Conservation (phyloP, 2,113 vertebrate species). For the Xiphias gladius region DNA sequence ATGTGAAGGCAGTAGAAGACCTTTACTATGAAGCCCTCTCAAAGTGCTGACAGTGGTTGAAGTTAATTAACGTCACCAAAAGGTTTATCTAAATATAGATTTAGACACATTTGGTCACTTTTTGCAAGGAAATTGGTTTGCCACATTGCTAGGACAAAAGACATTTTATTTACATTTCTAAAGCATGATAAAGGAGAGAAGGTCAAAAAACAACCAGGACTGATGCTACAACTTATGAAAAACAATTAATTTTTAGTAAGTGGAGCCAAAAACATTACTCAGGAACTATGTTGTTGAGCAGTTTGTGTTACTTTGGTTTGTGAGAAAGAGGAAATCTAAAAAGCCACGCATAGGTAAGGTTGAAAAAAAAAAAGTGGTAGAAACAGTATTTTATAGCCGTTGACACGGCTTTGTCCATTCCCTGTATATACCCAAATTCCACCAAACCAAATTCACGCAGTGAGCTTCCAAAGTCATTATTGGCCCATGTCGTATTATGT, state of each 20-base stretch:
- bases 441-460: slow-evolving; percentile 39
- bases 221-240: background rate
- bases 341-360: background rate
- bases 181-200: background rate
- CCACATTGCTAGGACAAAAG: background rate
- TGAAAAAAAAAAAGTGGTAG: background rate
- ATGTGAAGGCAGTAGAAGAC: background rate
- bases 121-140: background rate
- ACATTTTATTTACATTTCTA: background rate
- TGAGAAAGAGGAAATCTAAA: background rate
- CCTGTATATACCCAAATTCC: background rate
- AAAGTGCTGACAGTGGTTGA: background rate
- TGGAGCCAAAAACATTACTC: background rate
- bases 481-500: slow-evolving; percentile 52
- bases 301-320: background rate
- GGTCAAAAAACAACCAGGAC: background rate
- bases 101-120: background rate
- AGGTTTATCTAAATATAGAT: background rate
- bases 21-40: background rate
- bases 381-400: background rate
- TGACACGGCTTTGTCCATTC: background rate
- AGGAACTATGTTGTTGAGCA: background rate
- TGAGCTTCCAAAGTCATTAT: slow-evolving; percentile 57
- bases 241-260: background rate
- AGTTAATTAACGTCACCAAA: background rate